phyloP scores from a whole-genome alignment of 2,888 invertebrate genomes.

The Mallateleia sp. region DNA sequence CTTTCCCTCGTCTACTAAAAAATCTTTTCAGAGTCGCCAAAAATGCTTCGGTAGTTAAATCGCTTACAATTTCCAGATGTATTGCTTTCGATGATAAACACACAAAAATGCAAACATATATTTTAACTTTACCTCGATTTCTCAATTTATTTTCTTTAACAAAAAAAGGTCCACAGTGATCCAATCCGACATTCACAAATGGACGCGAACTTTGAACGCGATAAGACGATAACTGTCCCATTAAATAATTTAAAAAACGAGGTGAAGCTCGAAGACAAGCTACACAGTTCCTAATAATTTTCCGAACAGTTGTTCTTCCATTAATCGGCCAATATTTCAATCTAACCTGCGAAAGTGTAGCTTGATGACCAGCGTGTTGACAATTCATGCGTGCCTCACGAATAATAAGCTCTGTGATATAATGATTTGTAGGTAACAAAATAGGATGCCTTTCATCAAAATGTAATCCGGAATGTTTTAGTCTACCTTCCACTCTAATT shows the following conservation, averaged over 20 bases:
- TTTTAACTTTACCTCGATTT: neutral
- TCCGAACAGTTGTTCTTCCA: constrained; percentile 7
- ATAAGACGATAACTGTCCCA: constrained; percentile 41
- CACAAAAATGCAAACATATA: neutral
- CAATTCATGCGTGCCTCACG: neutral
- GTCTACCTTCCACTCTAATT: constrained; percentile 24
- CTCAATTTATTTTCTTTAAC: neutral
- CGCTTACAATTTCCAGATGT: neutral
- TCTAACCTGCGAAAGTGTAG: neutral
- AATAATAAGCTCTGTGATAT: neutral
- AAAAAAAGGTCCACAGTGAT: neutral
- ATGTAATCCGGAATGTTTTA: neutral
- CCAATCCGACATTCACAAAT: neutral
- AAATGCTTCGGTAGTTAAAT: too few species aligned
- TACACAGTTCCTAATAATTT: constrained; percentile 1
- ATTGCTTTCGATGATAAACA: neutral
- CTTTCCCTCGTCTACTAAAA: constrained; percentile 13
- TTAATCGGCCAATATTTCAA: constrained; percentile 20
- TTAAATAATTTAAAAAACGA: neutral
- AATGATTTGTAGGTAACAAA: neutral
- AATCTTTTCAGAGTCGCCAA: neutral
- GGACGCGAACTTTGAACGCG: constrained; percentile 8
- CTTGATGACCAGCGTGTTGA: neutral
- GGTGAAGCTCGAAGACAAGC: constrained; percentile 29
- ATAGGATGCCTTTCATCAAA: constrained; percentile 6